Base-by-base conservation (phyloP, 2,113 vertebrate species). In the Alligator sinensis region DNA sequence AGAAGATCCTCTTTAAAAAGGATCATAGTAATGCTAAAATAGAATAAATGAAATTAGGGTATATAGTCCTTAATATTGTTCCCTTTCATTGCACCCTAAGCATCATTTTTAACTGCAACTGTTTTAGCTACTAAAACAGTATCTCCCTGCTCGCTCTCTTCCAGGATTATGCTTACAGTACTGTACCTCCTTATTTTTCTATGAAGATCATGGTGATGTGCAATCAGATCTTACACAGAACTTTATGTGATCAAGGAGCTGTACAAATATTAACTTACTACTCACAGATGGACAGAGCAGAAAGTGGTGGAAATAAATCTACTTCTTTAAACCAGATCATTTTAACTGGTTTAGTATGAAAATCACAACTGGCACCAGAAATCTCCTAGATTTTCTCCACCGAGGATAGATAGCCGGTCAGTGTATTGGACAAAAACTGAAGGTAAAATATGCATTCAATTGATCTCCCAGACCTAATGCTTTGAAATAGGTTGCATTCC, bases 381-480 rank as follows among this genome's bases (percentile, higher is more conserved):
- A 70, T 5, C 30, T 30, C 19, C 30, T 70, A 70, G n/a, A 70
- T 70, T 34, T 21, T 34, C 18, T 70, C 18, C 30, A 11, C 34
- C 18, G 28, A 68, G n/a, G 28, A 30, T 68, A n/a, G 7, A 34
- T n/a, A 10, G 15, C 47, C 9, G 47, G 47, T 47, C 47, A 19
- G 19, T 34, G 17, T 10, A 34, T 5, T 30, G 66, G 17, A 30
- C 66, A 68, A 9, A 70, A 70, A 70, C 30, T 70, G n/a, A 19
- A 19, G 47, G 47, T 47, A 47, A 47, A 47, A 12, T n/a, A 66
- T n/a, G 59, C 34, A 64, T 21, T 90, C 83, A 84, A 89, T 64
- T 95, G 95, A 94, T 88, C 25, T 76, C 61, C 47, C 22, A 77
- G 83, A 94, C 89, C 91, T 93, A 77, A 47, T 84, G 79, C 58